Base-by-base conservation (phyloP, 2,797 vertebrate genomes). In the Notoglanidium macrostoma region DNA sequence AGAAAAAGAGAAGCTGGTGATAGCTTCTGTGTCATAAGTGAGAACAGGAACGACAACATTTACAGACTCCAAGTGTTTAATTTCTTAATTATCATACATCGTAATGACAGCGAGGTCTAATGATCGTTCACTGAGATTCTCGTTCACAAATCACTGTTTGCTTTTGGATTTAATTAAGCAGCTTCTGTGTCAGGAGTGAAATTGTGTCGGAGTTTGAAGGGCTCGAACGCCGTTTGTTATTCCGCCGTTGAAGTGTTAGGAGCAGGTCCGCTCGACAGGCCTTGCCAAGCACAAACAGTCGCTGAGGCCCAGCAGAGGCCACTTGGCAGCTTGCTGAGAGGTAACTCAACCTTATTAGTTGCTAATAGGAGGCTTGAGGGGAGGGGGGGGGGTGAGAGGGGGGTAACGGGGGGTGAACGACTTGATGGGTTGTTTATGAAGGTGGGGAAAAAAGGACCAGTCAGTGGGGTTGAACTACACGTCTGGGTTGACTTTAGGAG, bases 291-390 rank as follows among this genome's bases (percentile, higher is more conserved):
- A 81, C 90, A 91, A 88, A 90, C 88, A 91, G 81, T 74, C 72
- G 32, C 84, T 65, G 87, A 89, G 86, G 83, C 83, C 77, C 86
- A 86, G 85, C 88, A 82, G 89, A 90, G 88, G 85, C 86, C 77
- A 84, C 89, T 89, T 92, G 91, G 91, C 91, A 91, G 90, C 79
- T 65, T 85, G 89, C 88, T 90, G 90, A 91, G 90, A 89, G 90
- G 88, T 85, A 90, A 87, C 86, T 90, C 84, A 90, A 90, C 87
- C 85, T 91, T 91, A 91, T 91, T 91, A 92, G 89, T 90, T 90
- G 92, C 90, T 92, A 92, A 92, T 90, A 88, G 82, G 81, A 79
- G 80, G 65, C 21, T 35, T 54, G 83, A 80, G 29, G 83, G 84
- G 73, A 80, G 26, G 76, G 35, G 63, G 70, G 86, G n/a, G 19